Evolutionary conservation across 2,113 vertebrate species (phyloP), one percentile per base, ranked within the genome.

Genomic region (Lucifuga dentata): DNA sequence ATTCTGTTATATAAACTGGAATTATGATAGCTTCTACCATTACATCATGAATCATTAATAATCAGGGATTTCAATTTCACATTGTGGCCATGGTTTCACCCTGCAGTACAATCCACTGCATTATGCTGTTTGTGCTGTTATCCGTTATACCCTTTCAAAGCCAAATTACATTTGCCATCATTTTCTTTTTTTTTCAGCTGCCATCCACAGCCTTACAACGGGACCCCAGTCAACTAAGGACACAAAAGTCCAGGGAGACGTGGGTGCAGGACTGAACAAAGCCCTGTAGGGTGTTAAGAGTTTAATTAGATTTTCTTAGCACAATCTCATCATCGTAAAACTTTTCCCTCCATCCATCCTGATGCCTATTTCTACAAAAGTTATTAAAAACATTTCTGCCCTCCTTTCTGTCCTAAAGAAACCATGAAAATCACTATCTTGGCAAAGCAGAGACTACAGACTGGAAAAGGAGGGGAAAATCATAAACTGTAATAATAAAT

Each of bases 221-320:
- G 49, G 53, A 61, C 41, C 32, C 23, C 7, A 10, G 59, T 49
- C 50, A 78, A 60, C 58, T 11, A 41, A 77, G 56, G 66, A 69
- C 73, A 66, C 46, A 29, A 26, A 12, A 64, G 60, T 55, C 10
- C 2, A 29, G 40, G 19, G 38, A 68, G 20, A 67, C 2, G 16
- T 26, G 15, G 35, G 63, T 46, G 57, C 15, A 53, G 23, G 13
- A 17, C 11, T 44, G 49, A 72, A 38, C 20, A 53, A 48, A 67
- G 33, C 36, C 80, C 39, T 8, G 45, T n/a, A 53, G 50, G n/a
- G 58, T 63, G 48, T 23, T 53, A 44, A 29, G 26, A 24, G 48
- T 20, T 55, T 67, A 74, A 76, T 82, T 79, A 48, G 19, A 75
- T 72, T 66, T 61, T 77, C 29, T 60, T 63, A 32, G 56, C 2